These are phyloP conservation scores for Brachionus manjavacas DNA, from an alignment of 1,140 invertebrate species.

Conservation along the genomic window DNA sequence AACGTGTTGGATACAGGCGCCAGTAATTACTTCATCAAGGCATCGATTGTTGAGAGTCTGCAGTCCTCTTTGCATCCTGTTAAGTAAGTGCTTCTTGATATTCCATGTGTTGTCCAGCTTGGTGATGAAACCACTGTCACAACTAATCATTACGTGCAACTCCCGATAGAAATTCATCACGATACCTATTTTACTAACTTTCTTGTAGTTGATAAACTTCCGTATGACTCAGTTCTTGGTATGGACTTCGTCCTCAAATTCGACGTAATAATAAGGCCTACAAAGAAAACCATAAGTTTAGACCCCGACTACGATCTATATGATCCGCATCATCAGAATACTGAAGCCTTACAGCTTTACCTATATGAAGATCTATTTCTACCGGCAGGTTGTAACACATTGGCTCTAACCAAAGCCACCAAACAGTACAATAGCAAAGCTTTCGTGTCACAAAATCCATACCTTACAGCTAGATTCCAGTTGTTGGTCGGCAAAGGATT, in stretches of 20 bases:
- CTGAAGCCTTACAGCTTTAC: not conserved
- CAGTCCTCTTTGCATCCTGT: not conserved
- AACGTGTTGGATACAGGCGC: not conserved
- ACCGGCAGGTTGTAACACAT: not conserved
- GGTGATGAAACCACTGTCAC: not conserved
- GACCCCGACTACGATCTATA: not conserved
- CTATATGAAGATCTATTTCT: not conserved
- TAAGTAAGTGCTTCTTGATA: not conserved
- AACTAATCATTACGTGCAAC: not conserved
- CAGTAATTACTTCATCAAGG: not conserved
- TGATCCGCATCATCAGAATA: not conserved
- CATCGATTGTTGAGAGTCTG: not conserved
- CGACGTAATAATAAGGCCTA: not conserved
- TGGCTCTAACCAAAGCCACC: not conserved
- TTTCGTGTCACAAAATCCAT: too few relatives aligned
- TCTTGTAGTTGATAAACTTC: not conserved
- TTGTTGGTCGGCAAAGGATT: not conserved
- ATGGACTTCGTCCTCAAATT: slow-evolving; percentile 19
- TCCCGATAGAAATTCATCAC: not conserved
- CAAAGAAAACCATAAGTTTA: not conserved
- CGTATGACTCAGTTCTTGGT: not conserved
- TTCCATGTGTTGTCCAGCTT: not conserved
- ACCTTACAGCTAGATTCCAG: not conserved
- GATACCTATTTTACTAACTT: not conserved
- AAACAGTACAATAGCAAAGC: not conserved